phyloP scores from a whole-genome alignment of 1,140 invertebrate genomes.

The Lasaia peninsularis region DNA sequence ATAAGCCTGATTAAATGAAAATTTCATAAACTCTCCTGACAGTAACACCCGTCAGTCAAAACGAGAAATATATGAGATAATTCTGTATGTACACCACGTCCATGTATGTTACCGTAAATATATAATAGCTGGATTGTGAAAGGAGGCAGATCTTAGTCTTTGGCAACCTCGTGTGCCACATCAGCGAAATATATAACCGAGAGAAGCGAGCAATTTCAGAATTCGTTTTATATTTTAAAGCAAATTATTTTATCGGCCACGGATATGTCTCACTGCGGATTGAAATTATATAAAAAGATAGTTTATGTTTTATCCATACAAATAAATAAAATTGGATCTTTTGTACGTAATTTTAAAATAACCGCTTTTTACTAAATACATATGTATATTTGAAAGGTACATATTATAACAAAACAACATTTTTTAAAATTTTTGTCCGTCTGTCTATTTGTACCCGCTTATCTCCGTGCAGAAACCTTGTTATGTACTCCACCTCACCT shows the following conservation, averaged over 20 bases:
- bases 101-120: constrained; percentile 10
- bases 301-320: no score
- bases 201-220: constrained; percentile 20
- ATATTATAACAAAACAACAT: no score
- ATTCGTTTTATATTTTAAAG: constrained; percentile 19
- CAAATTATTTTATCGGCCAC: constrained; percentile 14
- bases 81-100: background rate
- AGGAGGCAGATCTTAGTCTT: constrained; percentile 22
- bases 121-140: constrained; percentile 15
- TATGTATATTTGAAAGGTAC: no score
- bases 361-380: no score
- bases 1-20: background rate
- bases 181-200: constrained; percentile 23
- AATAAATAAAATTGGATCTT: background rate
- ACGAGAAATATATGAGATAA: background rate
- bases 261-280: background rate
- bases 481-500: no score
- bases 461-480: no score
- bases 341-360: no score
- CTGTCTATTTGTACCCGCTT: no score
- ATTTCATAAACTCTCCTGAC: background rate
- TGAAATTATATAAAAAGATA: background rate
- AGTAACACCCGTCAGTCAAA: background rate
- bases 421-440: no score
- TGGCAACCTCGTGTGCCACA: constrained; percentile 24